Evolutionary conservation across 2,888 invertebrate genomes (phyloP), one percentile per base, ranked within the genome.

Genomic region (Polydrusus pterygomalis): DNA sequence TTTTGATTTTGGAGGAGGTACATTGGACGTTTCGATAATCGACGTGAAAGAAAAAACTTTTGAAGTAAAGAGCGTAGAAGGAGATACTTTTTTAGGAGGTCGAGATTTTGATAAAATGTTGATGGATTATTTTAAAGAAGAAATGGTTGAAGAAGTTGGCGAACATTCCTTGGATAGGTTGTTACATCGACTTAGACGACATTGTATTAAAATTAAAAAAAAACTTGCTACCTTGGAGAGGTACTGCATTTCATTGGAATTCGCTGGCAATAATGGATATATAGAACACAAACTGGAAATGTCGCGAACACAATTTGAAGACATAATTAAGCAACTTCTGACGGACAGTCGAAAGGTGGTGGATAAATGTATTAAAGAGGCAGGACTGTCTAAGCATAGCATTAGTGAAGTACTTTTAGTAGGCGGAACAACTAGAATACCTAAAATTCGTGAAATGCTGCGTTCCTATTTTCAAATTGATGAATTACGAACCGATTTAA

Each of bases 51-150:
- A 60, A 69, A 77, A 72, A 70, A 77, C 8, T 1, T 77, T 43
- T 79, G 78, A 43, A 77, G 60, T 70, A 2, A 43, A 20, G 18
- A 47, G 60, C 15, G 47, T 81, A 10, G 79, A 79, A 51, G 83
- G 83, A 5, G 81, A 82, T 51, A 75, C 79, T n/a, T 78, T 81
- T 70, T 77, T 84, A 20, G 84, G 84, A 0, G 84, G 84, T 0
- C 75, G 79, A 49, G 82, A 84, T 73, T 78, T 83, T 17, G 82
- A 82, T 58, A 73, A 74, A 60, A 69, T 78, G 25, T 11, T 82
- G 11, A 51, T 80, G 3, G 70, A 80, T 9, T 68, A 80, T 47
- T 54, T 79, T 51, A 70, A 13, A 20, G 6, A n/a, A 9, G n/a
- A 20, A 17, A 7, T 69, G n/a, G 15, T 17, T 13, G 8, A 47